phyloP scores from a whole-genome alignment of 1,140 invertebrate species.

The Bombyx mori region ASM3026992v2 NC_085133.1:460501-461000 shows the following conservation, averaged over 20 bases:
- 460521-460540: no score
- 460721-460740: conserved; percentile 99
- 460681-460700: conserved; percentile 99
- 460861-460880: conserved; percentile 49
- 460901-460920: conserved; percentile 43
- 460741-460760: conserved; percentile 99
- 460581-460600: no score
- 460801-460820: conserved; percentile 43
- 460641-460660: not conserved
- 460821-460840: conserved; percentile 55
- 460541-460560: no score
- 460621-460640: no score
- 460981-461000: conserved; percentile 16
- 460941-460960: conserved; percentile 1
- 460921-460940: conserved; percentile 19
- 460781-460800: conserved; percentile 69
- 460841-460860: conserved; percentile 38
- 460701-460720: conserved; percentile 99
- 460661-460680: conserved; percentile 90
- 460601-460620: no score
- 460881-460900: conserved; percentile 65
- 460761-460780: conserved; percentile 99
- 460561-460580: no score
- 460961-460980: conserved; percentile 5
- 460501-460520: no score